Percentiles rank a stretch among this genome's conserved stretches.
These are phyloP conservation scores for Leucoraja erinaceus DNA, from an alignment of 2,113 vertebrate genomes.

Conservation along the genomic window DNA sequence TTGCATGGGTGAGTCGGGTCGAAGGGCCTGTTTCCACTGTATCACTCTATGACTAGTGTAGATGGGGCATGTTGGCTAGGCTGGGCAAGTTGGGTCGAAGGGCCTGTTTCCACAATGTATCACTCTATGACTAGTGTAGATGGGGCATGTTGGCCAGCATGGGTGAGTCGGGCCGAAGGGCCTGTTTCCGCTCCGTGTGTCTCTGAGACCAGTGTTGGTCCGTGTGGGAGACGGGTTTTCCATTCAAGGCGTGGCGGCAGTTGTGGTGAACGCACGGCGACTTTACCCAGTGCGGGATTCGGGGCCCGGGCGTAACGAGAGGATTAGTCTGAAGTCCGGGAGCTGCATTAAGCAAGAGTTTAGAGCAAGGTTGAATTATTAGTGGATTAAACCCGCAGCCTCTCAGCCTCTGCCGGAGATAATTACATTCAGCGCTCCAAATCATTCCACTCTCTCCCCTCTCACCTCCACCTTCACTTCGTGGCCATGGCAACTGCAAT, in stretches of 20 bases:
- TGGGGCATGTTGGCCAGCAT: too few species aligned
- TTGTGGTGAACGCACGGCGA: background rate
- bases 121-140: too few species aligned
- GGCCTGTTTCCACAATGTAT: too few species aligned
- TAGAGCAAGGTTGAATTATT: constrained; percentile 20
- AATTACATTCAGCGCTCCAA: background rate
- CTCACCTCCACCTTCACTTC: background rate
- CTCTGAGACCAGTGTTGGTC: too few species aligned
- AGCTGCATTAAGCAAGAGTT: background rate
- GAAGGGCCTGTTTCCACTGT: too few species aligned
- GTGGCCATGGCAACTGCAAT: constrained; percentile 17
- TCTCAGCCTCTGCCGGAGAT: background rate
- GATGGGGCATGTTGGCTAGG: too few species aligned
- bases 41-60: too few species aligned
- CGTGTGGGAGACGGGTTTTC: too few species aligned
- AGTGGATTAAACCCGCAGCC: constrained; percentile 1
- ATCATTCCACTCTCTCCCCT: background rate
- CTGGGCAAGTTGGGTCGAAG: too few species aligned
- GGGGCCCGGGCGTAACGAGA: background rate
- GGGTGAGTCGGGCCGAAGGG: too few species aligned
- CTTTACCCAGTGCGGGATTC: background rate
- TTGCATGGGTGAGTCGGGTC: too few species aligned
- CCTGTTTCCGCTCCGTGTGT: too few species aligned
- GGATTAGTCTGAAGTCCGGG: background rate
- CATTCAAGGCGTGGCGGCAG: background rate